phyloP scores from a whole-genome alignment of 2,888 invertebrate genomes.

The Dyspetes luteomarginatus region DNA sequence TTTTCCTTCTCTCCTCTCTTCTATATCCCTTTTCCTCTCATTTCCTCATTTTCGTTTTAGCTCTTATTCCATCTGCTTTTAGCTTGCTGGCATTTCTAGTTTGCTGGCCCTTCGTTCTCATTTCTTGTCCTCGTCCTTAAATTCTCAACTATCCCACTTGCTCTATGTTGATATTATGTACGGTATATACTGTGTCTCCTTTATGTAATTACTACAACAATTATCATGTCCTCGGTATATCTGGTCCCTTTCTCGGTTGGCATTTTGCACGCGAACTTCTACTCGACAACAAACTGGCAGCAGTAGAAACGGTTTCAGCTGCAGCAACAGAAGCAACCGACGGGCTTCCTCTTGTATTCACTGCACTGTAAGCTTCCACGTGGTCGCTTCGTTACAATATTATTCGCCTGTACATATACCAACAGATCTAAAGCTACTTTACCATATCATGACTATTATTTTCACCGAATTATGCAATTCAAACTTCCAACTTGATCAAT shows the following conservation, averaged over 20 bases:
- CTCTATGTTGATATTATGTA: constrained; percentile 21
- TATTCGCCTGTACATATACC: constrained; percentile 36
- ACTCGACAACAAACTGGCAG: constrained; percentile 48
- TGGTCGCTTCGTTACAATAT: constrained; percentile 19
- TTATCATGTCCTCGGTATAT: constrained; percentile 70
- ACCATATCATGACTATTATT: background rate
- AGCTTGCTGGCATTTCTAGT: constrained; percentile 8
- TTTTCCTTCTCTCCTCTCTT: constrained; percentile 54
- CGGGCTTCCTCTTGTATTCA: constrained; percentile 41
- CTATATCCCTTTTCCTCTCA: constrained; percentile 57
- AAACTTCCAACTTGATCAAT: constrained; percentile 20
- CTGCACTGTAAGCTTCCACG: constrained; percentile 26
- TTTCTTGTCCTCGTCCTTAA: constrained; percentile 38
- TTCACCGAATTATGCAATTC: background rate
- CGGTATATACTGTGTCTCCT: constrained; percentile 55
- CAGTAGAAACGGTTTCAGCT: background rate
- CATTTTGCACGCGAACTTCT: constrained; percentile 37
- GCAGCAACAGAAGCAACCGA: constrained; percentile 12
- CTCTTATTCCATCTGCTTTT: constrained; percentile 16
- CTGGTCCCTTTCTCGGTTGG: constrained; percentile 10
- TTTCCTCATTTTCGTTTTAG: constrained; percentile 23
- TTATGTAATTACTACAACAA: constrained; percentile 72
- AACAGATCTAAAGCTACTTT: constrained; percentile 1
- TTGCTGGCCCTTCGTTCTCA: constrained; percentile 25
- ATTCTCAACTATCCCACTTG: constrained; percentile 9